Base-by-base conservation (phyloP, 2,888 invertebrate genomes). In the Noctua pronuba region DNA sequence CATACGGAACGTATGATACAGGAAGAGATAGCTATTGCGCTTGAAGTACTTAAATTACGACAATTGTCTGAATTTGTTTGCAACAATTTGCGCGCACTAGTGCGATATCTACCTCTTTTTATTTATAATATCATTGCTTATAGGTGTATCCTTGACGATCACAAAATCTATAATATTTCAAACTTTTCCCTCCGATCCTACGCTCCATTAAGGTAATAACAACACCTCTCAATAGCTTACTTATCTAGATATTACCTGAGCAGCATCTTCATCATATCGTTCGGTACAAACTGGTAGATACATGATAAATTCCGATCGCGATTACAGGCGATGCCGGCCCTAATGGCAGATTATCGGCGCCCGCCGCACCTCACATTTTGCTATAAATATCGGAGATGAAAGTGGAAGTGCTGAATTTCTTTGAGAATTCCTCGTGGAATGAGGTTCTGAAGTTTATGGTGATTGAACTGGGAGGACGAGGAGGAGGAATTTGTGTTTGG, bases 331-430 rank as follows among this genome's bases (percentile, higher is more conserved):
- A 69, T 60, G 82, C 76, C 78, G 82, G 49, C 78, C 60, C 73
- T 88, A 87, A 87, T 85, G 77, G 83, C 78, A 73, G 79, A 82
- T 82, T 83, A 82, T 76, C 82, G 88, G 87, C 87, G 87, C 87
- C 88, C 75, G 67, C 71, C 76, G 79, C 86, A 77, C 74, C 89
- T 81, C 75, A 75, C 75, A 80, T 82, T 82, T 81, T 28, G 78
- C 84, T 82, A 87, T 88, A 89, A 88, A 89, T 89, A 88, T 79
- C 69, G 28, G 60, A 58, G 67, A 77, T 62, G 87, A 85, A 85
- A 85, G 87, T 84, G 58, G 73, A 75, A 77, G 77, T 75, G 69
- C 49, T 70, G 69, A 77, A 84, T 64, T 70, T 69, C 75, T 79
- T 74, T 35, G 46, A 71, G 64, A 60, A 77, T 77, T 73, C 71